Base-by-base conservation (phyloP, 1,140 invertebrate species). In the Drosophila bocqueti region DNA sequence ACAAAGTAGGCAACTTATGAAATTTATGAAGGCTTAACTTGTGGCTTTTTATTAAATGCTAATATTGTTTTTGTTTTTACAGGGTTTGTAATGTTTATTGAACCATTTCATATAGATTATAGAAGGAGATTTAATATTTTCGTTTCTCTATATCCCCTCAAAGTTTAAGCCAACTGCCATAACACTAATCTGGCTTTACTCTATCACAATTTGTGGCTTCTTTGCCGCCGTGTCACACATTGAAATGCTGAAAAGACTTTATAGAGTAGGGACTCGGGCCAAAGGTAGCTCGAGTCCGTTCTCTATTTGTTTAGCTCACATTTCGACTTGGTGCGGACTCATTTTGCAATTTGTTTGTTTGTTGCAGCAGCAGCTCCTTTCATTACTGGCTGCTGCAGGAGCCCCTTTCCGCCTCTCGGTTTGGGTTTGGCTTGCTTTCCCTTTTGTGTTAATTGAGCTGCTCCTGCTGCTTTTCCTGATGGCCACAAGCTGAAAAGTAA, bases 291-390 rank as follows among this genome's bases (percentile, higher is more conserved):
- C 76, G 76, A 67, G 29, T 40, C 24, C 49, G 47, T 63, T 52
- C 61, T 26, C 47, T 78, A 81, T 81, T 85, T 85, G 58, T 81
- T 81, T 61, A 67, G 75, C 79, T 85, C 45, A 67, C 76, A 75
- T 80, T 79, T 64, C 64, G 42, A 34, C 54, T 61, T 26, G 52
- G n/a, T 7, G 18, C 9, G 43, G 24, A 55, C 74, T 71, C 68
- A 74, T 74, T 84, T 81, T 73, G 71, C 81, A 76, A 83, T 83
- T 84, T 83, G 66, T 77, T 84, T 68, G 66, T 80, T 74, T 21
- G 29, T 15, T 43, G 38, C 31, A 46, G 24, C 49, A n/a, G 55
- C 29, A 31, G 13, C 45, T 73, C 61, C 73, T 76, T 76, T 76
- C 73, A 76, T 76, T 76, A 61, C 71, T 26, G 63, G 5, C n/a